Conservation (phyloP, 2,797 vertebrate genomes). For the Euthynnus affinis region DNA sequence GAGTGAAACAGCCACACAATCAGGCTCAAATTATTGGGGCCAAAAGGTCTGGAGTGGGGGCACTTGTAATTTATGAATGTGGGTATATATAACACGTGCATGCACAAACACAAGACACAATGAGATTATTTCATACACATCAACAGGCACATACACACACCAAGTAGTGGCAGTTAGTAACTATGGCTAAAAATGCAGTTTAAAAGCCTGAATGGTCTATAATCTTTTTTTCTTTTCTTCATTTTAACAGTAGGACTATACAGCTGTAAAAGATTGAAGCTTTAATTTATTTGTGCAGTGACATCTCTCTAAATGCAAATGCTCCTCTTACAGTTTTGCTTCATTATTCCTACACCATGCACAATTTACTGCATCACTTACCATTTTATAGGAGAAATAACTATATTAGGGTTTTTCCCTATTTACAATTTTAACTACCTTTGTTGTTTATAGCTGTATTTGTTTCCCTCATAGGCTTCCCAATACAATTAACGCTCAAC, state of each 20-base stretch:
- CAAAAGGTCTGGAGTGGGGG: constrained; percentile 29
- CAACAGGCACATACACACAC: not conserved
- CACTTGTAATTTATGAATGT: constrained; percentile 32
- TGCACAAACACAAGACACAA: not conserved
- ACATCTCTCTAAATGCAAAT: not conserved
- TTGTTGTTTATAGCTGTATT: not conserved
- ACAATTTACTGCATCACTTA: not conserved
- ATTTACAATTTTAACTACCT: no score
- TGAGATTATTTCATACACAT: not conserved
- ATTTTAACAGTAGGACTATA: not conserved
- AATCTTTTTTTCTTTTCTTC: no score
- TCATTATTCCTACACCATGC: not conserved
- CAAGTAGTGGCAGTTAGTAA: not conserved
- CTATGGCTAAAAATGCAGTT: not conserved
- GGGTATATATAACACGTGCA: constrained; percentile 4
- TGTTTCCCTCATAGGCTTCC: no score
- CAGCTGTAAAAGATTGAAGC: not conserved
- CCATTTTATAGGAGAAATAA: not conserved
- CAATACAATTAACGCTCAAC: no score
- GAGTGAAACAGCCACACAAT: constrained; percentile 36
- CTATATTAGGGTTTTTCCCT: not conserved
- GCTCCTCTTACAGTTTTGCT: not conserved
- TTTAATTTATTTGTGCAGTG: not conserved
- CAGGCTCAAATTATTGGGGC: constrained; percentile 45
- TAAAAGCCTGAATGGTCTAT: not conserved